Conservation (phyloP, 2,797 vertebrate genomes). For the Lutjanus argentimaculatus region DNA sequence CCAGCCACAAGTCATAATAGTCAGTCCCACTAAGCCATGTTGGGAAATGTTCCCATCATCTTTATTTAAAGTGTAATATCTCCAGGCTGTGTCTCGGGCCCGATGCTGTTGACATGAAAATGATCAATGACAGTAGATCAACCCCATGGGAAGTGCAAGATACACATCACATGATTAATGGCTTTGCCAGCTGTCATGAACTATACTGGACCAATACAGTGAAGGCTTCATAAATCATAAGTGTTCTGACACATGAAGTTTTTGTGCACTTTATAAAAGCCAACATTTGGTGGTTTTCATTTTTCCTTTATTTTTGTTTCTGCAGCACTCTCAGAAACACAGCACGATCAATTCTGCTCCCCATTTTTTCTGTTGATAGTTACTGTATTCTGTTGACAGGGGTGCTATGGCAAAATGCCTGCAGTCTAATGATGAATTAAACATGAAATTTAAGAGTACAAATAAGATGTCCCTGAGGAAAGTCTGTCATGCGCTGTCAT, state of each 20-base stretch:
- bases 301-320: conserved; percentile 25
- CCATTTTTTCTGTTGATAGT: conserved; percentile 39
- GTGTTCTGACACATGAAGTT: conserved; percentile 76
- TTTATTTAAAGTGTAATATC: conserved; percentile 80
- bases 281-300: conserved; percentile 42
- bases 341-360: conserved; percentile 32
- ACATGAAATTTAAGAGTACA: conserved; percentile 70
- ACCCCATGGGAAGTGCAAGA: conserved; percentile 78
- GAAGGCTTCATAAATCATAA: conserved; percentile 86
- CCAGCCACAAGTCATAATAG: conserved; percentile 29
- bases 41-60: conserved; percentile 66
- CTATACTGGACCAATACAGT: conserved; percentile 78
- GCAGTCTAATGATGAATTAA: conserved; percentile 69
- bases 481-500: conserved; percentile 63
- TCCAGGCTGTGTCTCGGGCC: conserved; percentile 57
- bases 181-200: conserved; percentile 82
- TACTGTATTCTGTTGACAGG: conserved; percentile 47
- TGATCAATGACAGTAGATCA: conserved; percentile 84
- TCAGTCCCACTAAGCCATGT: conserved; percentile 44
- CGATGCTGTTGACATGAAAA: conserved; percentile 75
- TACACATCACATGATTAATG: conserved; percentile 84
- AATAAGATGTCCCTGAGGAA: conserved; percentile 63
- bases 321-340: conserved; percentile 16
- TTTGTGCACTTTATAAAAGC: conserved; percentile 68
- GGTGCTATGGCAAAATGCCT: conserved; percentile 50